Conservation (phyloP, 2,113 vertebrate species). For the Cyprichromis sp. region DNA sequence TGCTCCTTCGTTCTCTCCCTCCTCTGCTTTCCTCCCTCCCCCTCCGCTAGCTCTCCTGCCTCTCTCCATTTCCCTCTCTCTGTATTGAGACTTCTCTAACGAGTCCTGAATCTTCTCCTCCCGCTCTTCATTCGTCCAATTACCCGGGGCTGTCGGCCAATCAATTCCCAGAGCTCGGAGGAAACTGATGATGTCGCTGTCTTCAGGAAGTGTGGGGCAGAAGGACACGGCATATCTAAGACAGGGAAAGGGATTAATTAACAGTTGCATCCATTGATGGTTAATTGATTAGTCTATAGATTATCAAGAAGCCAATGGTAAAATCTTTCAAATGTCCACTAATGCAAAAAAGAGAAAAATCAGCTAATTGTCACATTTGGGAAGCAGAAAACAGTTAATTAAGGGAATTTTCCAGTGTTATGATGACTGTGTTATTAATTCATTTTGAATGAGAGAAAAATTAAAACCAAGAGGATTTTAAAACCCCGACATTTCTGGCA, state of each 20-base stretch:
- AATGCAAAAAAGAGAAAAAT: not conserved
- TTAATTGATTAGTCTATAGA: not conserved
- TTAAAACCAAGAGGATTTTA: not conserved
- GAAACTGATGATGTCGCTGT: constrained; percentile 60
- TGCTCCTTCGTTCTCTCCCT: constrained; percentile 36
- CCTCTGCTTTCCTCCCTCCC: constrained; percentile 33
- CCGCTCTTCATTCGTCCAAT: constrained; percentile 27
- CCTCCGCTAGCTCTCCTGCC: constrained; percentile 21
- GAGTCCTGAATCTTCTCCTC: constrained; percentile 63
- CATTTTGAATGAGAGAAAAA: not conserved
- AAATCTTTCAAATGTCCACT: not conserved
- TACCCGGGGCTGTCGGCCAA: constrained; percentile 67
- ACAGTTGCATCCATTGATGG: not conserved
- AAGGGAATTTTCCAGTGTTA: not conserved
- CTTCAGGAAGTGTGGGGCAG: constrained; percentile 70
- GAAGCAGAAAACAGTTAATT: not conserved
- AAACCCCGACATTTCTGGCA: not conserved
- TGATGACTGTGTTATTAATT: not conserved
- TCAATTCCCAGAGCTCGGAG: constrained; percentile 74
- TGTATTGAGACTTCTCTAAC: constrained; percentile 55
- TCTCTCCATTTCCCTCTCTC: constrained; percentile 54
- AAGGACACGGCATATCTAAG: constrained; percentile 67
- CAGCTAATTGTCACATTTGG: not conserved
- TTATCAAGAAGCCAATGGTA: not conserved
- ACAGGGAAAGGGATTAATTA: not conserved